Evolutionary conservation across 1,140 invertebrate genomes (phyloP).

Genomic region (Temnothorax longispinosus): DNA sequence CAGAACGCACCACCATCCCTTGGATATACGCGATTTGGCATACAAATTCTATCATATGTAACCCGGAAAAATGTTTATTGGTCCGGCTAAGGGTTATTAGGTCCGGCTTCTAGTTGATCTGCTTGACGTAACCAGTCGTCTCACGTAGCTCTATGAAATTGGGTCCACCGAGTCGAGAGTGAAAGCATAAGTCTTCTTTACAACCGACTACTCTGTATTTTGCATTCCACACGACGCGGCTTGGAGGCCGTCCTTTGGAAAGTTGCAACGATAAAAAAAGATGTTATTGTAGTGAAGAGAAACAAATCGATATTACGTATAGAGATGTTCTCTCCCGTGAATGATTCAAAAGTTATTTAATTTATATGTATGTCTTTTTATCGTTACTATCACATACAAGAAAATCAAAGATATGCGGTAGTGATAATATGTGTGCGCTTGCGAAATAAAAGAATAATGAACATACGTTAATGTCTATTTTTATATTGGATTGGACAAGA

Average conservation of each 20-base stretch:
- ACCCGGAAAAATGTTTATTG: conserved; percentile 72
- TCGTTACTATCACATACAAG: too few species aligned
- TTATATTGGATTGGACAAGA: not conserved
- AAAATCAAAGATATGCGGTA: too few species aligned
- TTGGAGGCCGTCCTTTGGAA: not conserved
- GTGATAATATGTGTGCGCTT: not conserved
- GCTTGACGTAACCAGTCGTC: conserved; percentile 53
- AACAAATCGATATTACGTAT: not conserved
- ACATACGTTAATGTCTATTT: not conserved
- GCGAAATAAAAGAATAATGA: not conserved
- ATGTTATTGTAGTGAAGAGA: not conserved
- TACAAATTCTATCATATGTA: conserved; percentile 81
- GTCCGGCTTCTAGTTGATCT: conserved; percentile 60
- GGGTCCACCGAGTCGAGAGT: conserved; percentile 15
- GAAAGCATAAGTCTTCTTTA: conserved; percentile 52
- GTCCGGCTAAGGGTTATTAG: conserved; percentile 71
- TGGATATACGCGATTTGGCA: conserved; percentile 73
- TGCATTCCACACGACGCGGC: not conserved
- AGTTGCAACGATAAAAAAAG: conserved; percentile 19
- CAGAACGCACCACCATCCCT: conserved; percentile 50
- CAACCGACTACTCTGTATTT: conserved; percentile 19
- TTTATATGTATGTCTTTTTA: not conserved
- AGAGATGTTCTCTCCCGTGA: not conserved
- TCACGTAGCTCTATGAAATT: conserved; percentile 55
- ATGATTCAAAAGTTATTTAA: not conserved